Percentiles rank a stretch among this genome's conserved stretches.
Conservation (phyloP, 2,797 vertebrate genomes). For the Falco berigora region DNA sequence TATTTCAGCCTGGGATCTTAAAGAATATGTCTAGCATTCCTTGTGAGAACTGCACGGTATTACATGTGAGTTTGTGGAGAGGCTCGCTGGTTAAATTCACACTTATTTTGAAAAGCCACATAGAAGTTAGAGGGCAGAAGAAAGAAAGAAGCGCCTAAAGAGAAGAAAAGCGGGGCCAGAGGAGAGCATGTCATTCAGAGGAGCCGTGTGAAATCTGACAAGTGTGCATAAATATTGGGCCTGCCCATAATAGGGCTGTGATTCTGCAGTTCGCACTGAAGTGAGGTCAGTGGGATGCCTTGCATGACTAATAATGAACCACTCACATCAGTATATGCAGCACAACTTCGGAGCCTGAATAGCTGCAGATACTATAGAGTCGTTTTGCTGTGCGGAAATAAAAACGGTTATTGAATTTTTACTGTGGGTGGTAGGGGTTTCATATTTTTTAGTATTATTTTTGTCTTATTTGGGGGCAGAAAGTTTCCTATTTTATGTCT, state of each 20-base stretch:
- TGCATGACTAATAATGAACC: background rate
- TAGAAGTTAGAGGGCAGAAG: background rate
- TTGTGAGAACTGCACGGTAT: background rate
- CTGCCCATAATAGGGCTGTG: background rate
- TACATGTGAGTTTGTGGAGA: background rate
- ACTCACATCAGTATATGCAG: background rate
- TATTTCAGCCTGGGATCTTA: background rate
- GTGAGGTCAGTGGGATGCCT: background rate
- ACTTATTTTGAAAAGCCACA: background rate
- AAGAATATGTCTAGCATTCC: background rate
- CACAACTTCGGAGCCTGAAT: background rate
- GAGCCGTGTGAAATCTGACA: background rate
- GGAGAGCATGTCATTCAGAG: background rate
- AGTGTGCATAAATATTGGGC: constrained; percentile 23
- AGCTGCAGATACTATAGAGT: background rate
- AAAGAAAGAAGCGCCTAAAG: background rate
- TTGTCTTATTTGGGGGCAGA: background rate
- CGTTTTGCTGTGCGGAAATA: background rate
- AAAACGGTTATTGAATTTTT: background rate
- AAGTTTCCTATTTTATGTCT: background rate
- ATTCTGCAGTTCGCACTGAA: background rate
- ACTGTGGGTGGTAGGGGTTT: background rate
- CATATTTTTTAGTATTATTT: background rate
- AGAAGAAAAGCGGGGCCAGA: background rate
- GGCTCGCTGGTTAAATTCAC: background rate